Conservation (phyloP, 2,888 invertebrate species). For the Beris morrisii region DNA sequence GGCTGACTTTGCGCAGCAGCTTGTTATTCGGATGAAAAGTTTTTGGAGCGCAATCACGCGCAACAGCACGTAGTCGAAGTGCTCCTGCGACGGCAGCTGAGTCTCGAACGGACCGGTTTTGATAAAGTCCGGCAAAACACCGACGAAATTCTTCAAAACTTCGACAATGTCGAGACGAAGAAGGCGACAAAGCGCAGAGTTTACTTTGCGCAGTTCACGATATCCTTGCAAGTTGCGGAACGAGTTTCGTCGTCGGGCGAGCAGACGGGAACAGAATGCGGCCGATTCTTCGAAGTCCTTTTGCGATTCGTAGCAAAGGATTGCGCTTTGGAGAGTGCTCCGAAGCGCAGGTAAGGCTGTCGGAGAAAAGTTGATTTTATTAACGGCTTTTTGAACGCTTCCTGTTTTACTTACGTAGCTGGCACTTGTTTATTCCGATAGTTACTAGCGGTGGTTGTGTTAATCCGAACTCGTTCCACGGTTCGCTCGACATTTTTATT, state of each 20-base stretch:
- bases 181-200: slow-evolving; percentile 49
- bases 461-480: slow-evolving; percentile 50
- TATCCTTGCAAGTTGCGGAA: slow-evolving; percentile 51
- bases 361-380: too few relatives aligned
- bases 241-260: slow-evolving; percentile 52
- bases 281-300: slow-evolving; percentile 45
- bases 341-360: slow-evolving; percentile 2
- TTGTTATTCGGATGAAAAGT: slow-evolving; percentile 46
- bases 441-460: slow-evolving; percentile 50
- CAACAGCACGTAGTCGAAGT: slow-evolving; percentile 47
- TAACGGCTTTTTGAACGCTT: not conserved
- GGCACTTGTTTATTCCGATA: slow-evolving; percentile 41
- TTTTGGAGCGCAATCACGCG: slow-evolving; percentile 46
- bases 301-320: slow-evolving; percentile 38
- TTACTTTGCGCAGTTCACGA: slow-evolving; percentile 49
- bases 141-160: slow-evolving; percentile 46
- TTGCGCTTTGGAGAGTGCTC: not conserved
- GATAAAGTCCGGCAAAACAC: slow-evolving; percentile 47
- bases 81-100: slow-evolving; percentile 47
- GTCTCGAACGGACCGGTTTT: slow-evolving; percentile 40
- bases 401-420: slow-evolving; percentile 43
- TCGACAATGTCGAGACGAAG: slow-evolving; percentile 47
- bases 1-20: slow-evolving; percentile 47
- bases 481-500: slow-evolving; percentile 14
- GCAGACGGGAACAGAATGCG: slow-evolving; percentile 50